Evolutionary conservation across 2,888 invertebrate genomes (phyloP).

Genomic region (Tenthredo mesomela): DNA sequence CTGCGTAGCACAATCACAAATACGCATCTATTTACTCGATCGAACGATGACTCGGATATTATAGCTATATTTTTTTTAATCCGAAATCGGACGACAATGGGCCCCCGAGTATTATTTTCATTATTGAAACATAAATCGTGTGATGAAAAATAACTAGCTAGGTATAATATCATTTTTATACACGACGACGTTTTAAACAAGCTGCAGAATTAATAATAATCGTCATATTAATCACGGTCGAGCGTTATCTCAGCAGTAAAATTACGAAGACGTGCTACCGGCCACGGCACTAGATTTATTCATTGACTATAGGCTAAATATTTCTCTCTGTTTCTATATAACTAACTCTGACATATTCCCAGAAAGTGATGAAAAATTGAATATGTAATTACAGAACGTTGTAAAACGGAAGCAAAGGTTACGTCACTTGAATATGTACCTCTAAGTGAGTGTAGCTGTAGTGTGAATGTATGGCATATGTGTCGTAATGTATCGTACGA

Average conservation of each 20-base stretch:
- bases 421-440: constrained; percentile 11
- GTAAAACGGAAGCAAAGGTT: constrained; percentile 40
- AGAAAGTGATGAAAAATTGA: background rate
- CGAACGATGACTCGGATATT: constrained; percentile 9
- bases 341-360: background rate
- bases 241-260: constrained; percentile 12
- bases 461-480: background rate
- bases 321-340: background rate
- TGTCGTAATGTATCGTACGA: constrained; percentile 19
- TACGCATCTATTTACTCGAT: background rate
- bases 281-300: background rate
- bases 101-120: background rate
- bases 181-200: background rate
- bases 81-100: constrained; percentile 19
- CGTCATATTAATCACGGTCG: background rate
- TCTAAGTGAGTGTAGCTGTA: background rate
- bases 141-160: background rate
- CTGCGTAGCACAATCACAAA: background rate
- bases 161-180: constrained; percentile 16
- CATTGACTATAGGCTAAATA: background rate
- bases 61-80: background rate
- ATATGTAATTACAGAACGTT: background rate
- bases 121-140: background rate
- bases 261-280: constrained; percentile 1
- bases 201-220: constrained; percentile 25